These are phyloP conservation scores for Pluvialis apricaria DNA, from an alignment of 2,113 vertebrate species.

Conservation along the genomic window DNA sequence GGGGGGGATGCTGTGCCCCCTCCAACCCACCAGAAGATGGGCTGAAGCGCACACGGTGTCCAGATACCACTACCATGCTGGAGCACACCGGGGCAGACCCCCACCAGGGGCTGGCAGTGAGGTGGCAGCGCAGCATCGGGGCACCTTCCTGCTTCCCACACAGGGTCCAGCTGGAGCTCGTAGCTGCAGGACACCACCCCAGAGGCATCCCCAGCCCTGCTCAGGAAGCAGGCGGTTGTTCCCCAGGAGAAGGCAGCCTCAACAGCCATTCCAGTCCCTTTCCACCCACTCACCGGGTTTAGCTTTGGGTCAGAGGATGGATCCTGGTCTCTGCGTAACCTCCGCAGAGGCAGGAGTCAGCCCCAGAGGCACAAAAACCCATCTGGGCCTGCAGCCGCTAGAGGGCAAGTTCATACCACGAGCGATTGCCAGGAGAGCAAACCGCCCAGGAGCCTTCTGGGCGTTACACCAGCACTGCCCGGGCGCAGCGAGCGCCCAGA, in stretches of 20 bases:
- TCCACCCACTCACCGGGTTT: neutral
- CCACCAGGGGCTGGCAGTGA: too few species aligned
- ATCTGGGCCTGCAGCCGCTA: neutral
- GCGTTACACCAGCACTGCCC: neutral
- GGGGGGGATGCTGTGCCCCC: too few species aligned
- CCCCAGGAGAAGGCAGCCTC: neutral
- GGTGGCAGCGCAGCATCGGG: fast-evolving
- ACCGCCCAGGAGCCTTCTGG: neutral
- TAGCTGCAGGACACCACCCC: neutral
- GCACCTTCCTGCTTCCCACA: neutral
- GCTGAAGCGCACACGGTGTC: fast-evolving
- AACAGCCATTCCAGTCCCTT: neutral
- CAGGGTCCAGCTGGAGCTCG: fast-evolving
- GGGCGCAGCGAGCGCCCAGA: neutral
- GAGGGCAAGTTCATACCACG: neutral
- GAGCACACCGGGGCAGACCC: fast-evolving
- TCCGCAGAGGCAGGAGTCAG: fast-evolving
- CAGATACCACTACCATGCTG: neutral
- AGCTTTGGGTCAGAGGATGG: neutral
- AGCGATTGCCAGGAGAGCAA: fast-evolving
- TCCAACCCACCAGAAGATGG: neutral
- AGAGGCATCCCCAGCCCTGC: fast-evolving
- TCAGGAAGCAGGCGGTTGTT: fast-evolving
- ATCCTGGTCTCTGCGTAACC: fast-evolving
- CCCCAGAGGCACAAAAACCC: neutral